These are phyloP conservation scores for Mesitornis unicolor DNA, from an alignment of 2,113 vertebrate genomes.

Conservation along the genomic window DNA sequence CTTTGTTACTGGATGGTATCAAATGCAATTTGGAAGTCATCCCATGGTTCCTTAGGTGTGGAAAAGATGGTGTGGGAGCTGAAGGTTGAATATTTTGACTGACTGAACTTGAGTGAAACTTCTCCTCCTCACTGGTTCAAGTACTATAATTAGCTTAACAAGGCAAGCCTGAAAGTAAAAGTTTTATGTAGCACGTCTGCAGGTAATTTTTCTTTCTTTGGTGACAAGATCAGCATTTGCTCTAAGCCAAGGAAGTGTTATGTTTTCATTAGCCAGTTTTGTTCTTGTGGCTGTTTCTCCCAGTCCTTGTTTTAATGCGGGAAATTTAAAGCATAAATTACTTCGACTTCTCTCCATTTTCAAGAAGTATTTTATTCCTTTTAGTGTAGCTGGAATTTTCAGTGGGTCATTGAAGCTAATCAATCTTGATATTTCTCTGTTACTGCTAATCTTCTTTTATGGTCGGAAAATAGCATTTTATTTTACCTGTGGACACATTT, in stretches of 20 bases:
- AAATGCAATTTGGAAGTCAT: slow-evolving; percentile 1
- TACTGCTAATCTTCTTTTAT: background rate
- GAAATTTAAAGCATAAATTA: slow-evolving; percentile 5
- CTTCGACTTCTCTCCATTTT: background rate
- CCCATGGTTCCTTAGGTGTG: background rate
- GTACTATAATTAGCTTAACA: background rate
- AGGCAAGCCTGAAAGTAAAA: background rate
- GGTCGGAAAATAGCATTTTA: background rate
- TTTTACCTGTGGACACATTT: slow-evolving; percentile 1
- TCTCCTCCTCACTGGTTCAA: background rate
- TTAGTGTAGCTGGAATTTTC: background rate
- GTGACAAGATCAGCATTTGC: background rate
- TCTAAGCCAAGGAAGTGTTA: background rate
- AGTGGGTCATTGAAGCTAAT: background rate
- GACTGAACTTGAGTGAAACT: slow-evolving; percentile 19
- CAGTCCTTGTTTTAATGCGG: background rate
- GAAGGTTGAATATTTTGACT: slow-evolving; percentile 25
- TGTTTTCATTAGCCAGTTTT: background rate
- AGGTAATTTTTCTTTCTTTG: background rate
- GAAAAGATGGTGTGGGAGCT: background rate
- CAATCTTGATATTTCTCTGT: background rate
- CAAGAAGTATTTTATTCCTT: background rate
- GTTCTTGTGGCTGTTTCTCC: background rate
- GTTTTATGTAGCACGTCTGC: background rate
- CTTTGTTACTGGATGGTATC: background rate